A percentile compares a stretch with the other conserved stretches of the same genome.
These are phyloP conservation scores for Atlantisia rogersi DNA, from an alignment of 2,113 vertebrate species.

Conservation along the genomic window DNA sequence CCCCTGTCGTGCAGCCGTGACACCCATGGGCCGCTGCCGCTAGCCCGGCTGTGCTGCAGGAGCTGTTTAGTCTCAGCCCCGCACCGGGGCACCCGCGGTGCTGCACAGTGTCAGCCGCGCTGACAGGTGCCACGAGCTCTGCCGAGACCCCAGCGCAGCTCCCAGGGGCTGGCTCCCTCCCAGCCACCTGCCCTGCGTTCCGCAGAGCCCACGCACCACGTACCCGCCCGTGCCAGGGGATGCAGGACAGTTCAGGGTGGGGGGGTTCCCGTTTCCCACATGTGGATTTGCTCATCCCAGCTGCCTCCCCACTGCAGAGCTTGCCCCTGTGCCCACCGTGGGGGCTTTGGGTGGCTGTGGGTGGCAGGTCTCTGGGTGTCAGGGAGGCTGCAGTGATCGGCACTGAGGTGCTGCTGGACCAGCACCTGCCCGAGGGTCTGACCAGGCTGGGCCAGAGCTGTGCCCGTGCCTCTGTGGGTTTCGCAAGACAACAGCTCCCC, in stretches of 20 bases:
- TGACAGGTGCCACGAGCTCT: no score
- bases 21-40: background rate
- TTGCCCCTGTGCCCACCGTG: background rate
- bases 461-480: accelerated
- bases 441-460: background rate
- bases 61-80: background rate
- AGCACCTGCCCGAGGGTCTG: background rate
- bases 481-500: background rate
- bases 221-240: background rate
- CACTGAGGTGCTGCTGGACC: accelerated
- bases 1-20: background rate
- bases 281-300: background rate
- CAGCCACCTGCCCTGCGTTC: accelerated
- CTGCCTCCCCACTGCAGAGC: accelerated
- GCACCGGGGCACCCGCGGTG: accelerated
- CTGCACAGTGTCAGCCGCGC: background rate
- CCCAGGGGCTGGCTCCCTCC: background rate
- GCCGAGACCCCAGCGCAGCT: background rate
- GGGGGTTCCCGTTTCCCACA: background rate
- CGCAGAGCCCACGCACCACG: background rate
- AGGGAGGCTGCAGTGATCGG: accelerated
- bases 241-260: background rate
- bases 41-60: accelerated
- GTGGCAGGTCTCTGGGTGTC: no score
- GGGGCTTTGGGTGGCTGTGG: background rate